Percentiles rank a stretch among this genome's conserved stretches.
Conservation (phyloP, 2,888 invertebrate species). For the Calliscelio sp. region DNA sequence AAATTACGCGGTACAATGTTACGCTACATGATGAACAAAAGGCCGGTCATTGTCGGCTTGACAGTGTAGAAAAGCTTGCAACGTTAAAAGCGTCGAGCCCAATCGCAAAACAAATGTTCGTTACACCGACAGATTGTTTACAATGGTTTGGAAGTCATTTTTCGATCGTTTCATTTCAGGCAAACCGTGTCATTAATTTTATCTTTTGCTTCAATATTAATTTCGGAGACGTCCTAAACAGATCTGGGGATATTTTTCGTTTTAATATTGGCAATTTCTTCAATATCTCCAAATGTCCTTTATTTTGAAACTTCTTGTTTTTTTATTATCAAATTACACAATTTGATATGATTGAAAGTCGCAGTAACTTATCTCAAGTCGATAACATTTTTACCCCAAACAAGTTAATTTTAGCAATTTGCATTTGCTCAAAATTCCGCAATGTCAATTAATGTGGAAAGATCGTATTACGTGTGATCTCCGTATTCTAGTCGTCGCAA, state of each 20-base stretch:
- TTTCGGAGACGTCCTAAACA: not conserved
- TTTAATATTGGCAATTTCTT: too few species aligned
- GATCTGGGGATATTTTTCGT: too few species aligned
- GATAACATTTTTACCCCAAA: slow-evolving; percentile 14
- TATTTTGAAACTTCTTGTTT: too few species aligned
- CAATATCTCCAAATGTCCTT: too few species aligned
- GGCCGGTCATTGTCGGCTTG: slow-evolving; percentile 66
- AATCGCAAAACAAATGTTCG: slow-evolving; percentile 50
- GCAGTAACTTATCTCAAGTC: not conserved
- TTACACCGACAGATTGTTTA: slow-evolving; percentile 9
- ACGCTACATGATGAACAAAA: slow-evolving; percentile 74
- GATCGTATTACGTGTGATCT: slow-evolving; percentile 46
- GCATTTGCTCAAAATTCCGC: slow-evolving; percentile 29
- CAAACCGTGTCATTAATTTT: too few species aligned
- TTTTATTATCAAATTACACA: too few species aligned
- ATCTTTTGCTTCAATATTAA: too few species aligned
- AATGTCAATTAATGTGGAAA: slow-evolving; percentile 41
- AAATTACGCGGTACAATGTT: slow-evolving; percentile 78
- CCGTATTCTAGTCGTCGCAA: slow-evolving; percentile 19
- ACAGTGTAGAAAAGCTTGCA: slow-evolving; percentile 59
- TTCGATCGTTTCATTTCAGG: slow-evolving; percentile 2
- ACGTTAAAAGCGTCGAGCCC: slow-evolving; percentile 51
- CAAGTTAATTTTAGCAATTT: slow-evolving; percentile 45
- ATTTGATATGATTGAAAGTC: too few species aligned
- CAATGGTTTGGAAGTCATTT: slow-evolving; percentile 33